Evolutionary conservation across 2,797 vertebrate genomes (phyloP), one percentile per base, ranked within the genome.

Genomic region (Diglossa cyanea): DNA sequence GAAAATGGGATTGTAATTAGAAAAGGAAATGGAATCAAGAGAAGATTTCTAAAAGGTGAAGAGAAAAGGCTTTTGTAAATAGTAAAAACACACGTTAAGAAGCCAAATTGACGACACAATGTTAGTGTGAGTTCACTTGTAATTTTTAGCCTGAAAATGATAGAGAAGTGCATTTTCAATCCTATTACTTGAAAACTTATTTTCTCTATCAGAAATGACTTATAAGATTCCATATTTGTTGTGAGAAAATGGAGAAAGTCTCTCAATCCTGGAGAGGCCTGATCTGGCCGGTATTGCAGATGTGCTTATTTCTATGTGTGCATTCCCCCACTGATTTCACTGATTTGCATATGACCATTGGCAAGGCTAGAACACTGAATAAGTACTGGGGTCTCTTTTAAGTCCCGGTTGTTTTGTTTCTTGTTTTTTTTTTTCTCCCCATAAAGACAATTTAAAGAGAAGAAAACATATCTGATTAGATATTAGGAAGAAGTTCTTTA

Each of bases 1-100:
- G 96, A 96, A 98, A 98, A 98, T 97, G 85, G 91, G 81, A 82
- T 90, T 97, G 90, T 97, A 97, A 98, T 98, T 98, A 98, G 97
- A 96, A 96, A 92, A 93, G 94, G 97, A 97, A 98, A 95, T 96
- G 87, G 95, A 97, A 97, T 90, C 62, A 91, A 95, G 90, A 74
- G 79, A 95, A 95, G 74, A 85, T 90, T 94, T 93, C 71, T 92
- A 88, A 96, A 94, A 97, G 95, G 92, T 95, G 88, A 97, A 95
- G 72, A 96, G 71, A 95, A 98, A 97, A 96, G 53, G 54, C 92
- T 94, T 96, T 94, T 68, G 86, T 96, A 97, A 97, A 97, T 89
- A 96, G 73, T 87, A 96, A 96, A 97, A 97, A 91, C 72, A 92
- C 44, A 82, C 35, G 48, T 28, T 81, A 93, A 95, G 88, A 88